Evolutionary conservation across 2,797 vertebrate genomes (phyloP).

Genomic region (Ispidina lecontei): DNA sequence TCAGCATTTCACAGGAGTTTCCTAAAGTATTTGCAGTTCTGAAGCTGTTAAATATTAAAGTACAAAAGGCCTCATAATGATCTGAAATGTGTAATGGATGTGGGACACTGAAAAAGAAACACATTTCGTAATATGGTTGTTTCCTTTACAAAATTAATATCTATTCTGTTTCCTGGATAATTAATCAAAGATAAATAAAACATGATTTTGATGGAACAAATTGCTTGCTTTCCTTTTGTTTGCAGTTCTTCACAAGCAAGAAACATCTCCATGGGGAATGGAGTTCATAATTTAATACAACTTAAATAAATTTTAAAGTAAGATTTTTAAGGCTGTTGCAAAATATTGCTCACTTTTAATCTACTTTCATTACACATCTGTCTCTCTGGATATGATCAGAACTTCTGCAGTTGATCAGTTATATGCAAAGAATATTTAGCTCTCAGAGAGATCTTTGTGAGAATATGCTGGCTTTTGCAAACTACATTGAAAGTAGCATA

Average conservation of each 20-base stretch:
- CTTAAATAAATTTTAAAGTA: not conserved
- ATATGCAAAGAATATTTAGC: not conserved
- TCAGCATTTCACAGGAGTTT: not conserved
- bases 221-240: not conserved
- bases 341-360: not conserved
- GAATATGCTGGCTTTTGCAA: not conserved
- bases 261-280: not conserved
- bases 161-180: not conserved
- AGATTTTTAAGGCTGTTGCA: not conserved
- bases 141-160: not conserved
- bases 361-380: not conserved
- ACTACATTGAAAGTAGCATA: not conserved
- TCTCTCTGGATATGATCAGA: not conserved
- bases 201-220: not conserved
- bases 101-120: not conserved
- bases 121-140: not conserved
- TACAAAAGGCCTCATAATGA: not conserved
- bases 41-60: not conserved
- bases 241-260: not conserved
- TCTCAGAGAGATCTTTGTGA: not conserved
- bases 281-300: not conserved
- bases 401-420: not conserved
- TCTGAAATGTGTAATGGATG: not conserved
- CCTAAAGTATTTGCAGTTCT: not conserved
- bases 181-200: constrained; percentile 4